Evolutionary conservation across 1,140 invertebrate species (phyloP).

Genomic region (Formica selysi): DNA sequence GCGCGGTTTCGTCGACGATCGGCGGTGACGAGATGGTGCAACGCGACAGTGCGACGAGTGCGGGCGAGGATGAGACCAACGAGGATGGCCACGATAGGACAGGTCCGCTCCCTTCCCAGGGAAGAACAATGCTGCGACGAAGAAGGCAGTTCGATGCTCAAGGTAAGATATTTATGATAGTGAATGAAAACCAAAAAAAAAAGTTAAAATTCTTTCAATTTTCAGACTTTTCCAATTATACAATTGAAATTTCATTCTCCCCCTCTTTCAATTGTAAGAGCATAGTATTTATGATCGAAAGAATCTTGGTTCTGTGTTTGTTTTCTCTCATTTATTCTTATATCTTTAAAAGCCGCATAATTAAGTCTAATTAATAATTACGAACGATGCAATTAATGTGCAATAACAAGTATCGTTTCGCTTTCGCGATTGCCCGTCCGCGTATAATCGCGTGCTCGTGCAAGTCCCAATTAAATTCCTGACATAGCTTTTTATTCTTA

Average conservation of each 20-base stretch:
- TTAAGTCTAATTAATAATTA: slow-evolving; percentile 62
- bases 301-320: slow-evolving; percentile 17
- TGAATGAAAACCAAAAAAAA: too few relatives aligned
- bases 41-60: slow-evolving; percentile 85
- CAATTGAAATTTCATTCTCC: too few relatives aligned
- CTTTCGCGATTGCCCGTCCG: slow-evolving; percentile 62
- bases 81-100: slow-evolving; percentile 77
- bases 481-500: slow-evolving; percentile 35
- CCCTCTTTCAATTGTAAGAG: background rate
- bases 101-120: slow-evolving; percentile 78
- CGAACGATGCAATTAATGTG: slow-evolving; percentile 61
- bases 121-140: slow-evolving; percentile 82
- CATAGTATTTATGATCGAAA: background rate
- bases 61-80: slow-evolving; percentile 84
- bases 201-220: too few relatives aligned
- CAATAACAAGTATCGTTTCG: slow-evolving; percentile 65
- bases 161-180: slow-evolving; percentile 74
- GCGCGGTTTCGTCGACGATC: slow-evolving; percentile 76
- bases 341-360: slow-evolving; percentile 14
- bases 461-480: slow-evolving; percentile 54
- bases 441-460: slow-evolving; percentile 56
- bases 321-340: slow-evolving; percentile 20
- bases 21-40: slow-evolving; percentile 82
- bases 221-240: too few relatives aligned
- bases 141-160: slow-evolving; percentile 84